Base-by-base conservation (phyloP, 2,113 vertebrate genomes). In the Rhagologus leucostigma region DNA sequence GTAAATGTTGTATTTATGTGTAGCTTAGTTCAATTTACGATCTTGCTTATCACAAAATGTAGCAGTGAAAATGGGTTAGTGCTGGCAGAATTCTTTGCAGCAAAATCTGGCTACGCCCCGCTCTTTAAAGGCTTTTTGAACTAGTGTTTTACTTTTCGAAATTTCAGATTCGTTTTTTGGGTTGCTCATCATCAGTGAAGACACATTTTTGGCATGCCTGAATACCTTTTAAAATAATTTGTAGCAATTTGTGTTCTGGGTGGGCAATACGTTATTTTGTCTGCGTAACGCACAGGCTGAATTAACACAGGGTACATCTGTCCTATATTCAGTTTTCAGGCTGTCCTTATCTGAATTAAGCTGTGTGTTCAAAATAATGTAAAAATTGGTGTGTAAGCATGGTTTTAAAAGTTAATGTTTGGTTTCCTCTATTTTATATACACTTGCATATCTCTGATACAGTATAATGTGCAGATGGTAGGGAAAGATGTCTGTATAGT, bases 191-290 rank as follows among this genome's bases (percentile, higher is more conserved):
- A 41, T 44, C 47, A 41, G 4, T 14, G 39, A 69, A 86, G 71
- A 59, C 22, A 7, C 14, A 4, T 47, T 62, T 83, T 81, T 77
- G 80, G n/a, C 2, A 2, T 71, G 39, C 39, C 57, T 90, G 80
- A 74, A 50, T 63, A 47, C 24, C 30, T 93, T 81, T 80, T 27
- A 87, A 91, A 89, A n/a, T 62, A 59, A 59, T n/a, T 74, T 57
- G 56, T 82, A 76, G 26, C 32, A 56, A 44, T 78, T 37, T 8
- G 3, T 39, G 32, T 63, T 90, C 56, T 89, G 27, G 59, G 41
- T 75, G 63, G 52, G 69, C 35, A 56, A 27, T 59, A 13, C 1
- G 2, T 90, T 68, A 41, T 29, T 77, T 67, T 73, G 41, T 41
- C 91, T 75, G 50, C 29, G 39, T 84, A 78, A 91, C 91, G 78